Evolutionary conservation across 1,140 invertebrate genomes (phyloP).

Genomic region (Phortica variegata): DNA sequence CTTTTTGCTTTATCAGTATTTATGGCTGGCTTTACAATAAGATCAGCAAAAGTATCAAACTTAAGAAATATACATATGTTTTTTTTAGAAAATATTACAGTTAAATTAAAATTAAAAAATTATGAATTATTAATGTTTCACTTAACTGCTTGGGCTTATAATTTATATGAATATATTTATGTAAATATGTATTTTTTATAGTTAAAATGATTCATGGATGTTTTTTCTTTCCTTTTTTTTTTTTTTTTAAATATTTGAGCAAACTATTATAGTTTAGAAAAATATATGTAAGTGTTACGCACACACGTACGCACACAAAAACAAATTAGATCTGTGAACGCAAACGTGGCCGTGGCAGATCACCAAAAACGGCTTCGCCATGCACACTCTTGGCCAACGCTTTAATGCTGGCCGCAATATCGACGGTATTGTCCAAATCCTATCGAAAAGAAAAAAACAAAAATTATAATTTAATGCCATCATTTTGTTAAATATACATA

Average conservation of each 20-base stretch:
- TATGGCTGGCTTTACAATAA: too few species aligned
- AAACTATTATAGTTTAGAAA: slow-evolving; percentile 47
- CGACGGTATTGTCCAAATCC: slow-evolving; percentile 57
- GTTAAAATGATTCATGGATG: slow-evolving; percentile 31
- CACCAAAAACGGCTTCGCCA: slow-evolving; percentile 79
- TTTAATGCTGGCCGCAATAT: slow-evolving; percentile 85
- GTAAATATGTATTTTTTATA: slow-evolving; percentile 11
- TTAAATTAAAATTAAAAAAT: too few species aligned
- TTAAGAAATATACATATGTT: too few species aligned
- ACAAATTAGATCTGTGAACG: slow-evolving; percentile 72
- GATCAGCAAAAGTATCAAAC: too few species aligned
- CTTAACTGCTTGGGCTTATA: too few species aligned
- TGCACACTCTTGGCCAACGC: slow-evolving; percentile 82
- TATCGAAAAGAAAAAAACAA: slow-evolving; percentile 7
- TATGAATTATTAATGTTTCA: too few species aligned
- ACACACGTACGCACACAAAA: slow-evolving; percentile 7
- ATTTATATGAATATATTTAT: slow-evolving; percentile 3
- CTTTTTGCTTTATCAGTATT: too few species aligned
- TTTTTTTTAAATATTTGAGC: too few species aligned
- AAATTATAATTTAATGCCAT: too few species aligned
- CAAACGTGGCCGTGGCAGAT: slow-evolving; percentile 77
- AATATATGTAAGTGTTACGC: slow-evolving; percentile 12
- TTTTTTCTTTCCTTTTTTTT: slow-evolving; percentile 27
- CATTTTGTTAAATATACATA: not conserved
- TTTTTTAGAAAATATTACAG: too few species aligned